Evolutionary conservation across 2,888 invertebrate genomes (phyloP), one percentile per base, ranked within the genome.

Genomic region (Eilema griseolum): DNA sequence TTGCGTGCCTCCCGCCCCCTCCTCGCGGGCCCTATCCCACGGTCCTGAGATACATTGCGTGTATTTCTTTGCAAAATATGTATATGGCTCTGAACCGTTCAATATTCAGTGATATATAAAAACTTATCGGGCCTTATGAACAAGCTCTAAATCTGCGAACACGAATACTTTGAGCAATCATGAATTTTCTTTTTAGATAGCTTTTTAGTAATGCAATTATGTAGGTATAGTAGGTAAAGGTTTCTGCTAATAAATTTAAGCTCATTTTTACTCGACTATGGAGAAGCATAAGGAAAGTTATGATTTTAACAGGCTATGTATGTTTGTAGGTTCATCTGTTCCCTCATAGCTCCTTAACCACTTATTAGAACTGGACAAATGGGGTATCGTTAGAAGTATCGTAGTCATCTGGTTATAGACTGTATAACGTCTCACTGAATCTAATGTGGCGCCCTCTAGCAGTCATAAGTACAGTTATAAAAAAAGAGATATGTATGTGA

Each of bases 21-120:
- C 71, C 74, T 67, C 72, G 74, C 70, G 66, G 67, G 77, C 77
- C 73, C 76, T 69, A 73, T 76, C 69, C 72, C 73, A 70, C 76
- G 70, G 78, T 71, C 69, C 73, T 70, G 70, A 63, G 75, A 64
- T 70, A 75, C 75, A 74, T 73, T 79, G 73, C 82, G 78, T 80
- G 79, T 85, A 86, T 86, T 85, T 88, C 85, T 83, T 89, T 87
- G 85, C 86, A 88, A 91, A 90, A 89, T 88, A 88, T 87, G 72
- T 79, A 80, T 75, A 77, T 70, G 79, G 73, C 77, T 83, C 79
- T 73, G 86, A 85, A 82, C 83, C 87, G 85, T 87, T 91, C 90
- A 90, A 89, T 92, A 93, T 93, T 92, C 92, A 92, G 89, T 89
- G 90, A 89, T 89, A 87, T 90, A 92, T 90, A 90, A 90, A 90